Evolutionary conservation across 1,140 invertebrate genomes (phyloP).

Genomic region (Leptinotarsa lineolata): DNA sequence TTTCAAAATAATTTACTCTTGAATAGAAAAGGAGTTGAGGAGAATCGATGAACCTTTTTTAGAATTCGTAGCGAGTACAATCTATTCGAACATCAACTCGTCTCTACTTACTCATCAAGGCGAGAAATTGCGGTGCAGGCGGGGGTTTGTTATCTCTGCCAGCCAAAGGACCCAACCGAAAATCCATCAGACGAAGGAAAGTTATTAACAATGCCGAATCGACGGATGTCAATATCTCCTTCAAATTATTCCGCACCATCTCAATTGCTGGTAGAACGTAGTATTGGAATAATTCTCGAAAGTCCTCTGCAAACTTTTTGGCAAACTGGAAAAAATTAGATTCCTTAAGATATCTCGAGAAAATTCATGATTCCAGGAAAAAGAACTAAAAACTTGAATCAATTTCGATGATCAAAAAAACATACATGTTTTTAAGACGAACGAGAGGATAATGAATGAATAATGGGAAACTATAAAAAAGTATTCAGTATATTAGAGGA

Average conservation of each 20-base stretch:
- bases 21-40: too few relatives aligned
- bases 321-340: conserved; percentile 43
- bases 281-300: conserved; percentile 60
- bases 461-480: too few relatives aligned
- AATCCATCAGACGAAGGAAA: conserved; percentile 65
- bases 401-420: too few relatives aligned
- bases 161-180: conserved; percentile 60
- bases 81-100: not conserved
- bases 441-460: too few relatives aligned
- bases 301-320: conserved; percentile 40
- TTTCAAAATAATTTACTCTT: too few relatives aligned
- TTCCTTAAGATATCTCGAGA: too few relatives aligned
- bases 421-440: too few relatives aligned
- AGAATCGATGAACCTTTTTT: too few relatives aligned
- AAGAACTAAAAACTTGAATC: too few relatives aligned
- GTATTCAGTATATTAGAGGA: too few relatives aligned
- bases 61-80: too few relatives aligned
- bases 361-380: too few relatives aligned
- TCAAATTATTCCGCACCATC: conserved; percentile 57
- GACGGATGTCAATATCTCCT: conserved; percentile 64
- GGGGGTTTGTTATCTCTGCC: conserved; percentile 63
- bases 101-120: conserved; percentile 60
- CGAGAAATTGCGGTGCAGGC: conserved; percentile 56
- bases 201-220: conserved; percentile 63
- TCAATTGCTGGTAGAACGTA: conserved; percentile 64